Percentiles rank a stretch among this genome's conserved stretches.
Evolutionary conservation across 1,140 invertebrate genomes (phyloP).

Genomic region (Mycetomoellerius zeteki): DNA sequence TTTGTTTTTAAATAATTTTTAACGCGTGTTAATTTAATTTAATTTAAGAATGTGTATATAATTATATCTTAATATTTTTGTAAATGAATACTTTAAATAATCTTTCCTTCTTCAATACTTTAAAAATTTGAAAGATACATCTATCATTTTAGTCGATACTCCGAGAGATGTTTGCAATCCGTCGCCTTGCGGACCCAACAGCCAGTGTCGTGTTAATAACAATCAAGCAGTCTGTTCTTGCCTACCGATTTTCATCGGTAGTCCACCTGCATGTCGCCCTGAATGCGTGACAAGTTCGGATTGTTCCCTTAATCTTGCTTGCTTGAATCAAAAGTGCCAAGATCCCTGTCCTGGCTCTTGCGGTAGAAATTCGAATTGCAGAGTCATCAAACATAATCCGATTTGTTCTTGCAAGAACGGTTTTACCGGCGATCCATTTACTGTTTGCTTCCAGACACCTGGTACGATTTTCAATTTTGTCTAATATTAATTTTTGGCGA

Average conservation of each 20-base stretch:
- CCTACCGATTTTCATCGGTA: constrained; percentile 90
- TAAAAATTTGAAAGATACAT: constrained; percentile 21
- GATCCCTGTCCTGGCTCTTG: constrained; percentile 94
- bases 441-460: constrained; percentile 85
- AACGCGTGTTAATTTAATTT: constrained; percentile 82
- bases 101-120: neutral
- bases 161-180: constrained; percentile 90
- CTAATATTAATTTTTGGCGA: neutral
- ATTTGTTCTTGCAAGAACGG: constrained; percentile 91
- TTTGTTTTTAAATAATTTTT: constrained; percentile 81
- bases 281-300: constrained; percentile 93
- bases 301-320: constrained; percentile 91
- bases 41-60: constrained; percentile 79
- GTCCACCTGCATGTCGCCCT: constrained; percentile 91
- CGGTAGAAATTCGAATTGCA: constrained; percentile 91
- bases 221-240: constrained; percentile 90
- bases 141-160: constrained; percentile 33
- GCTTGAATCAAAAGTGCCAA: constrained; percentile 91
- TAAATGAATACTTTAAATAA: neutral
- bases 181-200: constrained; percentile 94
- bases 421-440: constrained; percentile 92
- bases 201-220: constrained; percentile 91
- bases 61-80: constrained; percentile 66
- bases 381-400: constrained; percentile 91
- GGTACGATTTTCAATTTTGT: constrained; percentile 67